These are phyloP conservation scores for Neosilurus mollespiculum DNA, from an alignment of 2,797 vertebrate species.

Conservation along the genomic window DNA sequence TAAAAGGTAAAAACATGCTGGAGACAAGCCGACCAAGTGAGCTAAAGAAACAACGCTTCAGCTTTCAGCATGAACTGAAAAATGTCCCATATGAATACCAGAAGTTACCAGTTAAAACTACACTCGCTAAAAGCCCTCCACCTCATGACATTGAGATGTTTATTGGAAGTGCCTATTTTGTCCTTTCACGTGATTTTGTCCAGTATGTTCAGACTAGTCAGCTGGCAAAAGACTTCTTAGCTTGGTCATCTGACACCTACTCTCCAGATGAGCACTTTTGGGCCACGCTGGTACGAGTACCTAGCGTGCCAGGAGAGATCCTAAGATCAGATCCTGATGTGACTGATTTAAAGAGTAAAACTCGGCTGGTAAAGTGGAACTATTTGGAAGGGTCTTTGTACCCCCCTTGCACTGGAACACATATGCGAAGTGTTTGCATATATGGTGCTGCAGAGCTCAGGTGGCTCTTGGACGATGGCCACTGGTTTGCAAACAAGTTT, in stretches of 20 bases:
- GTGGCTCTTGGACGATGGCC: slow-evolving; percentile 85
- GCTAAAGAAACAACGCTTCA: slow-evolving; percentile 82
- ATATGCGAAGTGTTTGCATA: slow-evolving; percentile 89
- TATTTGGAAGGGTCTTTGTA: slow-evolving; percentile 84
- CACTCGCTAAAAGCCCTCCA: slow-evolving; percentile 71
- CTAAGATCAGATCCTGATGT: slow-evolving; percentile 75
- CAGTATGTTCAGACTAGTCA: slow-evolving; percentile 70
- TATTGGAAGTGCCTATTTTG: slow-evolving; percentile 91
- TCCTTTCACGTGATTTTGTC: slow-evolving; percentile 81
- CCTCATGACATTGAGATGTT: slow-evolving; percentile 84
- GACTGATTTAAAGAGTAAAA: slow-evolving; percentile 88
- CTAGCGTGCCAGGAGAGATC: slow-evolving; percentile 83
- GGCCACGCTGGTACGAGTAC: slow-evolving; percentile 84
- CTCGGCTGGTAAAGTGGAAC: slow-evolving; percentile 91
- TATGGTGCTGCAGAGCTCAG: slow-evolving; percentile 86
- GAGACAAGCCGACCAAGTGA: slow-evolving; percentile 82
- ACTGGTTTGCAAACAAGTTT: slow-evolving; percentile 95
- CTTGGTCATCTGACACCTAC: slow-evolving; percentile 88
- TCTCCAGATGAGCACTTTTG: slow-evolving; percentile 94
- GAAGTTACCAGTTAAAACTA: slow-evolving; percentile 79
- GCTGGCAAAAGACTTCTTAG: slow-evolving; percentile 80
- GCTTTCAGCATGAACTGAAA: slow-evolving; percentile 78
- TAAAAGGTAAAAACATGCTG: slow-evolving; percentile 85
- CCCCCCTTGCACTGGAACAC: slow-evolving; percentile 84
- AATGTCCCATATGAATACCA: slow-evolving; percentile 77